Conservation (phyloP, 2,113 vertebrate genomes). For the Sceloporus tristichus region DNA sequence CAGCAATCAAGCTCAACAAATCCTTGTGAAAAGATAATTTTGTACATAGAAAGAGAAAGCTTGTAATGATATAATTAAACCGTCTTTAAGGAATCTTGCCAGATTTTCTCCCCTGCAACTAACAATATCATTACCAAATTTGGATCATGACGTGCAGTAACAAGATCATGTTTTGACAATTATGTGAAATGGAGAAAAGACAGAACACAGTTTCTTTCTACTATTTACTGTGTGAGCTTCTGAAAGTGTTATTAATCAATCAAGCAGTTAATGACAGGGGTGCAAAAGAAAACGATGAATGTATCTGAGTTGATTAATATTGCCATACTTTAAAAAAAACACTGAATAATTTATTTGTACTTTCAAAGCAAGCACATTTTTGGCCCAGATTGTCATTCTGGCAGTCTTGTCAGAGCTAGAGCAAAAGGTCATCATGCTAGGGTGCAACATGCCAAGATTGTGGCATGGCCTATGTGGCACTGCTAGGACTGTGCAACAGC, state of each 20-base stretch:
- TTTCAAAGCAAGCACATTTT: constrained; percentile 12
- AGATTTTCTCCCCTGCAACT: not conserved
- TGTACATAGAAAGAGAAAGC: not conserved
- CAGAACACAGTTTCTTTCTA: accelerated
- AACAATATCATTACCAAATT: constrained; percentile 31
- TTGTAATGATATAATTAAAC: not conserved
- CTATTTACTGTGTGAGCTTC: constrained; percentile 1
- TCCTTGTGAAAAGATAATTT: not conserved
- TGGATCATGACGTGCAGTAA: not conserved
- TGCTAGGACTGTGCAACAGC: not conserved
- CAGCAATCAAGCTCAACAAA: not conserved
- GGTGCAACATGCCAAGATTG: not conserved
- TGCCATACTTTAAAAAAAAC: constrained; percentile 29
- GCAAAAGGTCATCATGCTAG: not conserved
- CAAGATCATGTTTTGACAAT: not conserved
- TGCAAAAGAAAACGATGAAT: constrained; percentile 44
- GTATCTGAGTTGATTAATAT: constrained; percentile 28
- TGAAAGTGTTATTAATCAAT: constrained; percentile 52
- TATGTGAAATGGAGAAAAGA: not conserved
- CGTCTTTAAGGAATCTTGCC: constrained; percentile 1
- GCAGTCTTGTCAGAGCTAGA: not conserved
- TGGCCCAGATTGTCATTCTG: not conserved
- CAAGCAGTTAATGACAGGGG: constrained; percentile 42
- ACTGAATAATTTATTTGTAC: constrained; percentile 37
- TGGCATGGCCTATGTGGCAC: not conserved